These are phyloP conservation scores for Ictalurus punctatus DNA, from an alignment of 2,113 vertebrate genomes.

Conservation along the genomic window DNA sequence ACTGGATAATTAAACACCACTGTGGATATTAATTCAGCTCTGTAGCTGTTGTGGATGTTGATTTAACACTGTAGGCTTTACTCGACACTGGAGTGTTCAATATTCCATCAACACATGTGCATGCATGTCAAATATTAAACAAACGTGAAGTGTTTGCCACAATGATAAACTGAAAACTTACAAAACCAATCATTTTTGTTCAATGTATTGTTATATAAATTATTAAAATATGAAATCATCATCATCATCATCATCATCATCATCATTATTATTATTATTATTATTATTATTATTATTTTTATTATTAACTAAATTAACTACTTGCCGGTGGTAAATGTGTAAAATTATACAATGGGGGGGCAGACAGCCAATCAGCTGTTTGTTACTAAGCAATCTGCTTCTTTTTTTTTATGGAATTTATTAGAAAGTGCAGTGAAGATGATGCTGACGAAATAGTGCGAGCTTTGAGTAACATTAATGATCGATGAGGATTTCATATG, in stretches of 20 bases:
- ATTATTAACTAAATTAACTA: not conserved
- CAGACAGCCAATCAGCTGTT: not conserved
- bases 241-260: accelerated
- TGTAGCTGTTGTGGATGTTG: not conserved
- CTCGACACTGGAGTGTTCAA: not conserved
- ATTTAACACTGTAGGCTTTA: not conserved
- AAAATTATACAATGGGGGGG: not conserved
- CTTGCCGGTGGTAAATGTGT: not conserved
- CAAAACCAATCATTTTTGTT: too few species aligned
- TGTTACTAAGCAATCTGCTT: not conserved
- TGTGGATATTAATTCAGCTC: not conserved
- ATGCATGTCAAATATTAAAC: not conserved
- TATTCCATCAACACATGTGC: not conserved
- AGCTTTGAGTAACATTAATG: not conserved
- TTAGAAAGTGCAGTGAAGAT: not conserved
- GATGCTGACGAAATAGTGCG: not conserved
- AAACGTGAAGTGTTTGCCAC: too few species aligned
- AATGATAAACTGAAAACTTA: not conserved
- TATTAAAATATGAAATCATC: too few species aligned
- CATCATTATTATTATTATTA: not conserved
- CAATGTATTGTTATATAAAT: too few species aligned
- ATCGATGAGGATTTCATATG: not conserved
- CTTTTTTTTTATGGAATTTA: not conserved
- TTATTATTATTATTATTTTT: not conserved
- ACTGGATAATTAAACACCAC: not conserved